Base-by-base conservation (phyloP, 1,140 invertebrate genomes). In the Vollenhovia emeryi region DNA sequence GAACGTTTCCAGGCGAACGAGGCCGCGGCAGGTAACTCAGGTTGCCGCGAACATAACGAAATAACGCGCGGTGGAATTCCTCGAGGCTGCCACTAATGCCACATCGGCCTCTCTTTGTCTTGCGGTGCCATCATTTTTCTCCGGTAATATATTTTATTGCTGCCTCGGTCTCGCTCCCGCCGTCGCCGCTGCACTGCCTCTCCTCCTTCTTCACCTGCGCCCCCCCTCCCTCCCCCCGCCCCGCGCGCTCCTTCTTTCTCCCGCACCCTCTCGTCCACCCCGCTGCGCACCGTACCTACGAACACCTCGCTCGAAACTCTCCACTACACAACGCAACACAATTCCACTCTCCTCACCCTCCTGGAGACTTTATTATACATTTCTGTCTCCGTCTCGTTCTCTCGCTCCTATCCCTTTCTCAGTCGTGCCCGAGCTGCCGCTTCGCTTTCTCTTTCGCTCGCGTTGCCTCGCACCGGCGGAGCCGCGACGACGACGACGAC, bases 61-160 rank as follows among this genome's bases (percentile, higher is more conserved):
- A 91, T 86, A 90, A 89, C 80, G 83, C 84, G 50, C 85, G 84
- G 36, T 89, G 90, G 91, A 93, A 93, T 93, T 91, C 89, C 92
- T 92, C 87, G 88, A 88, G 89, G 87, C 90, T 91, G 90, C 85
- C 87, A 83, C 92, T 93, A 93, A 93, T 94, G 92, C 91, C 91
- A 73, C 78, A 92, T 92, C 88, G 92, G 86, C 59, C 78, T 79
- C 90, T 92, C 92, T 94, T 94, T 93, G 93, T 94, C 92, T 93
- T 90, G 90, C 89, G 68, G 87, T 93, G 91, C 91, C 93, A 93
- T 93, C 93, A 94, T 94, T 94, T 94, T 94, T 94, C 93, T 93
- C 92, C 80, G 89, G 91, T 93, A 94, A 94, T 94, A 94, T 93
- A 94, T 94, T 94, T 94, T 94, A 94, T 94, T 94, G 93, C 92